These are phyloP conservation scores for Galbula dea DNA, from an alignment of 2,113 vertebrate species.

Conservation along the genomic window DNA sequence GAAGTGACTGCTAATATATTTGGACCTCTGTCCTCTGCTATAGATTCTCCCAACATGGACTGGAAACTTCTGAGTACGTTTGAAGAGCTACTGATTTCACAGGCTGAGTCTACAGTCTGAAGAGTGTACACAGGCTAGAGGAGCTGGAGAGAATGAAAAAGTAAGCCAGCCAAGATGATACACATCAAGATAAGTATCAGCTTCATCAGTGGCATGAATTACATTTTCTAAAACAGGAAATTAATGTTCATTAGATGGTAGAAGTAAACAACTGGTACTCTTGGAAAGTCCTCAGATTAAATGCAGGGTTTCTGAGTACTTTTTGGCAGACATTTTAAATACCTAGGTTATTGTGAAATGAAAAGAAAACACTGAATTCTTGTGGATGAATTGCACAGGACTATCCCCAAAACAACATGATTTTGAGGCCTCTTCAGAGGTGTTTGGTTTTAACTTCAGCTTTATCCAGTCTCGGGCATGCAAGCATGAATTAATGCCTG, in stretches of 20 bases:
- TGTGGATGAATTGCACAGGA: slow-evolving; percentile 12
- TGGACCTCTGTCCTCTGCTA: not conserved
- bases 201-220: slow-evolving; percentile 52
- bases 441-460: slow-evolving; percentile 16
- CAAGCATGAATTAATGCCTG: slow-evolving; percentile 15
- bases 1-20: not conserved
- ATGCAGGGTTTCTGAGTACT: slow-evolving; percentile 6
- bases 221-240: slow-evolving; percentile 65
- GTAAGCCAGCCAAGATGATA: slow-evolving; percentile 45
- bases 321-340: slow-evolving; percentile 53
- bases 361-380: slow-evolving; percentile 62
- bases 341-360: slow-evolving; percentile 61
- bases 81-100: not conserved
- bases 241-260: slow-evolving; percentile 56
- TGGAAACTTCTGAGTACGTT: not conserved
- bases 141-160: slow-evolving; percentile 45
- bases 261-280: slow-evolving; percentile 47
- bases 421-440: slow-evolving; percentile 26
- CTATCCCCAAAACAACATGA: slow-evolving; percentile 42
- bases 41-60: not conserved
- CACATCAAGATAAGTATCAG: slow-evolving; percentile 55
- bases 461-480: not conserved
- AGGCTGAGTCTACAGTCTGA: slow-evolving; percentile 3
- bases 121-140: not conserved
- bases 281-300: slow-evolving; percentile 40